Conservation (phyloP, 2,888 invertebrate species). For the Saturnia japonica region DNA sequence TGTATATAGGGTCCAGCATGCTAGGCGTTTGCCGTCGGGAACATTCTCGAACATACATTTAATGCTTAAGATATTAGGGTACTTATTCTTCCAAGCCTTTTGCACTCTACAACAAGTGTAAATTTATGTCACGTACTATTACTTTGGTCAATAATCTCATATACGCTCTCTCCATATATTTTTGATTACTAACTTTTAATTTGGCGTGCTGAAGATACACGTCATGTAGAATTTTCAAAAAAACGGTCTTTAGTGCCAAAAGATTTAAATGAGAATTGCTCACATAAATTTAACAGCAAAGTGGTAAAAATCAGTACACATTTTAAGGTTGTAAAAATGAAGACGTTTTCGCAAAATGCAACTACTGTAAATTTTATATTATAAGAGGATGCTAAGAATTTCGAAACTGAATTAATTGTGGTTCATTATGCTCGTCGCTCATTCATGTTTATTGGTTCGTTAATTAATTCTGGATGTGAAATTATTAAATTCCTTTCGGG, state of each 20-base stretch:
- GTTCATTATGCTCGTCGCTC: background rate
- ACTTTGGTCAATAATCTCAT: background rate
- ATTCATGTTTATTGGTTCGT: constrained; percentile 3
- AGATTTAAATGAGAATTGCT: no score
- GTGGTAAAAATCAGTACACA: no score
- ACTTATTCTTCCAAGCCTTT: background rate
- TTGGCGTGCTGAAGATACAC: background rate
- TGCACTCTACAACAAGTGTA: background rate
- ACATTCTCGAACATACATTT: no score
- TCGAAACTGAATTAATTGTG: background rate
- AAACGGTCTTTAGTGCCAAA: no score
- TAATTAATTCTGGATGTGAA: background rate
- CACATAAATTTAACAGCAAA: no score
- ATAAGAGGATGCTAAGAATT: background rate
- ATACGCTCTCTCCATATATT: background rate
- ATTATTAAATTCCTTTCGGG: constrained; percentile 8
- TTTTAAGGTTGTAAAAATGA: no score
- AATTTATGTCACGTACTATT: background rate
- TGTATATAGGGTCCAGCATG: no score
- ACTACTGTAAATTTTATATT: background rate
- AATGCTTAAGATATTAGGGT: background rate
- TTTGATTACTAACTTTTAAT: background rate
- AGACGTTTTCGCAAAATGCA: background rate
- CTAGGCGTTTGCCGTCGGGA: no score
- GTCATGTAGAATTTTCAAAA: no score